A percentile compares a stretch with the other conserved stretches of the same genome.
phyloP scores from a whole-genome alignment of 2,888 invertebrate genomes.

The Synanthedon andrenaeformis region DNA sequence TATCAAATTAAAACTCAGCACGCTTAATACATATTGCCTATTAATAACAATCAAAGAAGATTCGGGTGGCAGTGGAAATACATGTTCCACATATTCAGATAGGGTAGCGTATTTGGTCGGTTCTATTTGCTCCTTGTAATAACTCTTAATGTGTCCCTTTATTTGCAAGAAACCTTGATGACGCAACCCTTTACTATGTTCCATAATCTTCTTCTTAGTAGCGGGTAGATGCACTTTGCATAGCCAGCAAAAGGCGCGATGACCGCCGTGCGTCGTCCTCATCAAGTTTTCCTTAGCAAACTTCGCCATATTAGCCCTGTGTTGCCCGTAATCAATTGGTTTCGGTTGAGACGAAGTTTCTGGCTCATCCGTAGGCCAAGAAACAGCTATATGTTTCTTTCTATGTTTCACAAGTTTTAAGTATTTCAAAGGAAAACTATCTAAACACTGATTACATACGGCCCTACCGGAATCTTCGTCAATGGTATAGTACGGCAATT shows the following conservation, averaged over 20 bases:
- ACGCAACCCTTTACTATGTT: slow-evolving; percentile 25
- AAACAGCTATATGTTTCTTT: slow-evolving; percentile 9
- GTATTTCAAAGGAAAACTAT: slow-evolving; percentile 12
- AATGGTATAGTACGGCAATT: slow-evolving; percentile 20
- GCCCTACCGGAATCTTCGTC: slow-evolving; percentile 17
- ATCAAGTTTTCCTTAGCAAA: slow-evolving; percentile 33
- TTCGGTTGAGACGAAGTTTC: too few relatives aligned
- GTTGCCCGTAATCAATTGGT: slow-evolving; percentile 26
- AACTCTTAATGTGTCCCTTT: slow-evolving; percentile 11
- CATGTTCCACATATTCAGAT: too few relatives aligned
- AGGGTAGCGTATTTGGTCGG: too few relatives aligned
- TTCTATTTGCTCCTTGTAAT: too few relatives aligned
- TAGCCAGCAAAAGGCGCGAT: slow-evolving; percentile 31
- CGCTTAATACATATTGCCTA: slow-evolving; percentile 7
- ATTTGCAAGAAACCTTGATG: slow-evolving; percentile 31
- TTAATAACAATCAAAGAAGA: background rate
- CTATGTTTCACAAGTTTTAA: slow-evolving; percentile 16
- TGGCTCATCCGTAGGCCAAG: too few relatives aligned
- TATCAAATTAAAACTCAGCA: slow-evolving; percentile 23
- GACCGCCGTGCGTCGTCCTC: slow-evolving; percentile 32
- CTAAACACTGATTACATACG: slow-evolving; percentile 26
- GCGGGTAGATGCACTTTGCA: slow-evolving; percentile 30
- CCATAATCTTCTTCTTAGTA: slow-evolving; percentile 21
- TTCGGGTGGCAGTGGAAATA: too few relatives aligned
- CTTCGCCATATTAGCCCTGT: slow-evolving; percentile 23